Evolutionary conservation across 1,140 invertebrate species (phyloP).

Genomic region (Choristoneura fumiferana): DNA sequence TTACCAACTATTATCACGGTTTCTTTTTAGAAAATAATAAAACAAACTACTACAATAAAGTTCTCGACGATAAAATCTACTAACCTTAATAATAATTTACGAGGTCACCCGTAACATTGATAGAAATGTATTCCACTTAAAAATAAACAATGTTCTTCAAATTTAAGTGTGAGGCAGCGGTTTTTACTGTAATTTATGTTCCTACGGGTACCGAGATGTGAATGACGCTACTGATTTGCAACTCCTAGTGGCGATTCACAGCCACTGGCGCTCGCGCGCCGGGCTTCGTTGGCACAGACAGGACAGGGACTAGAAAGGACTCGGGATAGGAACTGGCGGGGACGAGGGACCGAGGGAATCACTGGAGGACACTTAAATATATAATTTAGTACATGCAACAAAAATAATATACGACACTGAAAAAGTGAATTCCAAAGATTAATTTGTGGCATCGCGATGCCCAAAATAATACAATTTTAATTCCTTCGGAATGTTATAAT

Average conservation of each 20-base stretch:
- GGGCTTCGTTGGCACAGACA: constrained; percentile 72
- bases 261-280: too few relatives aligned
- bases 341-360: constrained; percentile 50
- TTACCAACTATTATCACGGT: constrained; percentile 73
- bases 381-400: background rate
- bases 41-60: constrained; percentile 58
- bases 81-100: constrained; percentile 71
- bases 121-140: constrained; percentile 57
- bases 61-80: constrained; percentile 63
- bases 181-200: constrained; percentile 33
- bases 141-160: constrained; percentile 47
- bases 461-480: constrained; percentile 42
- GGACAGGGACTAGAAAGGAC: constrained; percentile 76
- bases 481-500: constrained; percentile 64
- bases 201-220: constrained; percentile 32
- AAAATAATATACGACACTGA: background rate
- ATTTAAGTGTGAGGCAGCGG: constrained; percentile 34
- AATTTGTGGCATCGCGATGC: constrained; percentile 23
- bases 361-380: too few relatives aligned
- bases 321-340: constrained; percentile 55
- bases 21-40: constrained; percentile 53
- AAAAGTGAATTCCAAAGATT: constrained; percentile 30
- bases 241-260: too few relatives aligned
- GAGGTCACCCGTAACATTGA: constrained; percentile 54
- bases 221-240: too few relatives aligned